A percentile compares a stretch with the other conserved stretches of the same genome.
Conservation (phyloP, 2,888 invertebrate genomes). For the Mythimna albipuncta region DNA sequence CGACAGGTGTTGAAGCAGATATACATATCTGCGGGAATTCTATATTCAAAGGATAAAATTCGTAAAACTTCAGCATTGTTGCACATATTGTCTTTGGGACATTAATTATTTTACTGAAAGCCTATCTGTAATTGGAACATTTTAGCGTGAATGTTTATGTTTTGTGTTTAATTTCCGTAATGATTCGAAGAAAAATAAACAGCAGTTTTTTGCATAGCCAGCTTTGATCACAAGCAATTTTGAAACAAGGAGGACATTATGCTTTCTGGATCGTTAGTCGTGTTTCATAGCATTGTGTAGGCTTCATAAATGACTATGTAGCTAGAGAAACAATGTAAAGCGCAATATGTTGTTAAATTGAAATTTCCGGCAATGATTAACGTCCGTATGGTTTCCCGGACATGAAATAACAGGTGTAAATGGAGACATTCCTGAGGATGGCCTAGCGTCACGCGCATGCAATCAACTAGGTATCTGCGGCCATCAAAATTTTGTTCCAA, state of each 20-base stretch:
- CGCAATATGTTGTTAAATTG: conserved; percentile 27
- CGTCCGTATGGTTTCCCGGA: conserved; percentile 16
- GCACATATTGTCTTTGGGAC: conserved; percentile 2
- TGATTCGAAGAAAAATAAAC: conserved; percentile 25
- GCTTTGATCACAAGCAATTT: neutral
- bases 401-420: conserved; percentile 11
- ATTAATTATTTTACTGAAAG: conserved; percentile 1
- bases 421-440: conserved; percentile 6
- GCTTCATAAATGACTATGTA: conserved; percentile 2
- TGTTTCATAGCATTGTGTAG: neutral
- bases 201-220: conserved; percentile 9
- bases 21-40: conserved; percentile 33
- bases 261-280: neutral
- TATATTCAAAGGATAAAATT: conserved; percentile 20
- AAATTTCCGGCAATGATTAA: conserved; percentile 36
- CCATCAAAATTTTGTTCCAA: neutral
- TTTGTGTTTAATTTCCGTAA: conserved; percentile 16
- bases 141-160: conserved; percentile 5
- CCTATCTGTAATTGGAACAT: conserved; percentile 28
- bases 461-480: neutral
- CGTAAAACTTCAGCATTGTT: conserved; percentile 2
- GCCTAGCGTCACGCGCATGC: neutral
- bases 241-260: neutral
- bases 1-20: conserved; percentile 7
- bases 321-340: conserved; percentile 12